Base-by-base conservation (phyloP, 2,113 vertebrate genomes). In the Pelecanus crispus region DNA sequence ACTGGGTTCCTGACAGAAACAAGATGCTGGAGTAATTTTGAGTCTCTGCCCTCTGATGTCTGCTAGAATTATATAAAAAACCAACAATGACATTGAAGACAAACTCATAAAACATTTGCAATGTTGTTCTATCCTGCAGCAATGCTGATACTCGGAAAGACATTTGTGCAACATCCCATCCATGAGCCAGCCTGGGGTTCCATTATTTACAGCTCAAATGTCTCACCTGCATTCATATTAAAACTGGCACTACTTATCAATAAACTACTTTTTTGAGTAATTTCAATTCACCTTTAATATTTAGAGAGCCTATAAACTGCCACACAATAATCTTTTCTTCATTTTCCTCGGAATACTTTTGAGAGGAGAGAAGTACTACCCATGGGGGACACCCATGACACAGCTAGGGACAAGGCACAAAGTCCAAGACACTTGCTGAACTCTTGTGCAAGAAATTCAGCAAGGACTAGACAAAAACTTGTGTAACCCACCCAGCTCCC, bases 331-430 rank as follows among this genome's bases (percentile, higher is more conserved):
- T 29, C 0, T 22, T 7, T 17, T 34, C 28, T 36, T 36, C 8
- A 34, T 65, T 90, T 59, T 62, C 14, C 40, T 81, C 42, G 42
- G 24, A 68, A 70, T 29, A 17, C 25, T 78, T 86, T 31, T 58
- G 19, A 62, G 45, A 34, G 26, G 19, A 62, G 45, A 34, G 26
- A 65, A 92, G 45, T n/a, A 36, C 21, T 32, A 21, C 25, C 34
- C n/a, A n/a, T n/a, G n/a, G n/a, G n/a, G n/a, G n/a, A 40, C 53
- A 22, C 19, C n/a, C n/a, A 32, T 25, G 32, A 50, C 0, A 0
- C 42, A 45, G 45, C 17, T 38, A 50, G 5, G 38, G n/a, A 70
- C 38, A 71, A 71, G 22, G 45, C 29, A 83, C 29, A 4, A 80
- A 70, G 19, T 21, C 44, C n/a, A 29, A 45, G 38, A 40, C 8